Evolutionary conservation across 2,113 vertebrate species (phyloP), one percentile per base, ranked within the genome.

Genomic region (Athene cunicularia): DNA sequence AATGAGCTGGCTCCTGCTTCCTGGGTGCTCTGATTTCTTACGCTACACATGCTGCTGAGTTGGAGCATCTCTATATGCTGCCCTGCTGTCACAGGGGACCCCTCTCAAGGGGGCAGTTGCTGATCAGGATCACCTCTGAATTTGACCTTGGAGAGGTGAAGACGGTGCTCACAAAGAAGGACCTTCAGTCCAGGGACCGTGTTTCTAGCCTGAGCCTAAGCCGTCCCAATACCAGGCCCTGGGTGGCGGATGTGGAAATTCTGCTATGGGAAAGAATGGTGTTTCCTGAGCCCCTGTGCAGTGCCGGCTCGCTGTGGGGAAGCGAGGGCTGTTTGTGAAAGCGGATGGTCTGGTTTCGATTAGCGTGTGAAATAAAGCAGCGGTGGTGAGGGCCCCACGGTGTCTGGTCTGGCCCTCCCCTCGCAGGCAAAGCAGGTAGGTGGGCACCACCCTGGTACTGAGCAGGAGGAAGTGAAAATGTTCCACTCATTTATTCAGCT

Each of bases 361-460:
- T 5, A 35, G 58, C 3, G 2, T 41, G 47, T 33, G 45, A 35
- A 33, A 60, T 24, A 20, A 47, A 62, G 28, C 32, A 22, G 33
- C 56, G 10, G 56, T 23, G 62, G 66, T 5, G 14, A 9, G 33
- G 80, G 53, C 50, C 16, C 35, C 0, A 4, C 12, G 9, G 14
- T 9, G 26, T 6, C 43, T 35, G 68, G 12, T 15, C 67, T 37
- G 24, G 12, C 28, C 41, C 75, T 55, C 26, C 15, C 14, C 15
- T 43, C 1, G 0, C 37, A 49, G 60, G 47, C 52, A 22, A 32
- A 11, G 17, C 7, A 5, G 28, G 37, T n/a, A 16, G 11, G 21
- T 2, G 4, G 12, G 32, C 30, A 27, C 55, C 26, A 6, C 32
- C 19, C 49, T 12, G 27, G 35, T 4, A 8, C 7, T 0, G 3